Evolutionary conservation across 2,888 invertebrate species (phyloP), one percentile per base, ranked within the genome.

Genomic region (Caenorhabditis drosophilae): DNA sequence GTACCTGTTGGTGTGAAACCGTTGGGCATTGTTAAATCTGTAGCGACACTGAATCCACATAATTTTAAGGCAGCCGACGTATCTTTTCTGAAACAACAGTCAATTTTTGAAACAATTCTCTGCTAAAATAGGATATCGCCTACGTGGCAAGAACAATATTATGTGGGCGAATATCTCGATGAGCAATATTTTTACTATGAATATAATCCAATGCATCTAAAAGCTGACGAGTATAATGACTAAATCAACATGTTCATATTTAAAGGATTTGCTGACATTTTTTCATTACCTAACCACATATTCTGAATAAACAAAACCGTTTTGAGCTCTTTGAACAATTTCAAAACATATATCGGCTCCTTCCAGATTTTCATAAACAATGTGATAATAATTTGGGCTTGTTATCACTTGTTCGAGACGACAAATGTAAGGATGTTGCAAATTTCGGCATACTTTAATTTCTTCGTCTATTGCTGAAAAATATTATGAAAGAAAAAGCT

Each of bases 271-370:
- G n/a, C n/a, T n/a, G n/a, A n/a, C n/a, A n/a, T n/a, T n/a, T n/a
- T n/a, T n/a, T n/a, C n/a, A n/a, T n/a, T 87, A 94, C 95, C 95
- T 96, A 73, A 95, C 94, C 53, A 98, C 98, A 41, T 96, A 94
- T 88, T 98, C 98, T 84, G 97, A 98, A 87, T 98, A 98, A 62
- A 95, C 95, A 86, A 98, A 98, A 70, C 98, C 97, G 52, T 93
- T 91, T 31, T 91, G 90, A 23, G 97, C 97, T 40, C 82, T 57
- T 55, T 78, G 75, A 18, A 80, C 82, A 40, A 82, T 74, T 45
- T 98, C 98, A 86, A 93, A 95, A 86, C 96, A 97, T 76, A 98
- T 89, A 86, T 98, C 98, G 46, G 93, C 92, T 45, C 98, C 98
- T 85, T 97, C 96, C 92, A 96, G 93, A 86, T 95, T 74, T 51